Base-by-base conservation (phyloP, 2,797 vertebrate genomes). In the Holocentrus rufus region DNA sequence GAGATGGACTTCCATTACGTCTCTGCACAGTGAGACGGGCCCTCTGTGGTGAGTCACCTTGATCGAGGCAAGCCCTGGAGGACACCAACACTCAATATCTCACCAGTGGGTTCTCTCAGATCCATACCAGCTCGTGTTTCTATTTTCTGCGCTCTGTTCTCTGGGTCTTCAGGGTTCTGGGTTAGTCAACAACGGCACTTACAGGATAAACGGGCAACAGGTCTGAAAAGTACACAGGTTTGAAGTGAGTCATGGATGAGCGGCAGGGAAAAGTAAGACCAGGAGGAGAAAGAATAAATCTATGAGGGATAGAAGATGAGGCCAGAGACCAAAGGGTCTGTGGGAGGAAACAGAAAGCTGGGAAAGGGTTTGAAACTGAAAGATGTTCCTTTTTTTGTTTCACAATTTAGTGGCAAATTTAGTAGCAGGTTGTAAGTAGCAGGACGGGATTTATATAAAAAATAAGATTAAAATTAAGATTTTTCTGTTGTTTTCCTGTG, bases 71-170 rank as follows among this genome's bases (percentile, higher is more conserved):
- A 64, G 47, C 88, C 83, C 91, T 86, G n/a, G 27, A 88, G 84
- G 87, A 92, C 87, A 74, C 82, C 87, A 92, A 91, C 92, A 93
- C 92, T 94, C 93, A 82, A 94, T 95, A 94, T 90, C 91, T 87
- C 88, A 86, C 87, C 74, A 75, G 84, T 81, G 74, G 88, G 80
- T 85, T 86, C 82, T 83, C 80, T 75, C 61, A 46, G 55, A 93
- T 93, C 92, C 80, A 91, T 89, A 90, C 62, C 42, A 25, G 67
- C 82, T 86, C 81, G 87, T 84, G 87, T 92, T 90, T 88, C 64
- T 49, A 57, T 31, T 76, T 70, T 74, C 68, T 76, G 8, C 53
- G 25, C 61, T 62, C 27, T 77, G 59, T 79, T 68, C 54, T 68
- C 47, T 14, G 47, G 36, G 79, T 85, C 76, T 78, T 81, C 7